These are phyloP conservation scores for Pyrrhia umbra DNA, from an alignment of 2,888 invertebrate species.

Conservation along the genomic window DNA sequence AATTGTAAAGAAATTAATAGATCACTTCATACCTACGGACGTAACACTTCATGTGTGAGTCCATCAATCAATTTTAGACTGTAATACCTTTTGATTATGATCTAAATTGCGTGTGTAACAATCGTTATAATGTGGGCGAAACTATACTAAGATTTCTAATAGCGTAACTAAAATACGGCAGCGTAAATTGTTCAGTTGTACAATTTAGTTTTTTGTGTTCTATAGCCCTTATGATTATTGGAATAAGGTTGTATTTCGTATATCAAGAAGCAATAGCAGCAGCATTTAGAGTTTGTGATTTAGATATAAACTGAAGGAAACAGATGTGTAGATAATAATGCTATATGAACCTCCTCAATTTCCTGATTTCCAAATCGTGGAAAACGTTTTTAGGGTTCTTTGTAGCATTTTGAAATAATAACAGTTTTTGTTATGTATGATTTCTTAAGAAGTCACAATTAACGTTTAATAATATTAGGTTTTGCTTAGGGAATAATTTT, in stretches of 20 bases:
- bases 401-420: neutral
- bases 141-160: slow-evolving; percentile 50
- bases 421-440: too few relatives aligned
- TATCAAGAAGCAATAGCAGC: neutral
- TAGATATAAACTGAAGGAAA: slow-evolving; percentile 64
- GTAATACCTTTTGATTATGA: slow-evolving; percentile 39
- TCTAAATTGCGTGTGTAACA: slow-evolving; percentile 37
- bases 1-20: slow-evolving; percentile 61
- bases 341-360: slow-evolving; percentile 60
- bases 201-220: neutral
- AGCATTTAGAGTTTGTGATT: slow-evolving; percentile 1
- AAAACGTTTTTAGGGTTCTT: slow-evolving; percentile 66
- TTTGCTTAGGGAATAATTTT: too few relatives aligned
- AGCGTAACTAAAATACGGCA: slow-evolving; percentile 52
- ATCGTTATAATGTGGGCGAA: slow-evolving; percentile 43
- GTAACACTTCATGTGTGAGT: slow-evolving; percentile 36
- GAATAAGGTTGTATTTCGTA: slow-evolving; percentile 12
- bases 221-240: slow-evolving; percentile 1
- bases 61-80: slow-evolving; percentile 45
- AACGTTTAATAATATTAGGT: too few relatives aligned
- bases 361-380: slow-evolving; percentile 74
- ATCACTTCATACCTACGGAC: slow-evolving; percentile 47
- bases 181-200: neutral
- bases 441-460: too few relatives aligned
- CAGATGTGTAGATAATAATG: slow-evolving; percentile 61